Conservation (phyloP, 2,113 vertebrate species). For the Camelus dromedarius region DNA sequence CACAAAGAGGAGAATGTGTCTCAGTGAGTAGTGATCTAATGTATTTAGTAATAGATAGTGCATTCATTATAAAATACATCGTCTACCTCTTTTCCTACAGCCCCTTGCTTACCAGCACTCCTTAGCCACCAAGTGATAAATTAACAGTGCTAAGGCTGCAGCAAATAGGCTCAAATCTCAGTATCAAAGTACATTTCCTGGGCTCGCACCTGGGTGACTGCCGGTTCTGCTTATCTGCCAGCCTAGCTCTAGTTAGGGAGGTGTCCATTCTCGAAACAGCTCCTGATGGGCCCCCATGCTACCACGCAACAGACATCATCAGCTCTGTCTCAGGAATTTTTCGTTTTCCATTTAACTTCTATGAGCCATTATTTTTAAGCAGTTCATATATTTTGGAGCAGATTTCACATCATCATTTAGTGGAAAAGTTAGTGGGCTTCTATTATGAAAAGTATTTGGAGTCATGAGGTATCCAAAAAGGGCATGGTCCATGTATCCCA, state of each 20-base stretch:
- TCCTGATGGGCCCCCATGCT: neutral
- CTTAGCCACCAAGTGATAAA: neutral
- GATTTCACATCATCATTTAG: neutral
- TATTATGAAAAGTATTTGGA: slow-evolving; percentile 53
- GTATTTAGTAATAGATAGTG: neutral
- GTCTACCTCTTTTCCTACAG: neutral
- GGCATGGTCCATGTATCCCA: neutral
- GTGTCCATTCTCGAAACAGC: neutral
- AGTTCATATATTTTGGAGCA: slow-evolving; percentile 41
- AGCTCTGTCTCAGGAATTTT: neutral
- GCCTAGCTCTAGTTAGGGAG: neutral
- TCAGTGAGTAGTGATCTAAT: neutral
- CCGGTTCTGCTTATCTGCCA: neutral
- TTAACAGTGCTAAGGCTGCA: neutral
- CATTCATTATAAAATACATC: neutral
- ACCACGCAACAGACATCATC: neutral
- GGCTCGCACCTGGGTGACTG: neutral
- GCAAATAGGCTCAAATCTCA: neutral
- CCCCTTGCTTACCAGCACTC: neutral
- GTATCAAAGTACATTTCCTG: neutral
- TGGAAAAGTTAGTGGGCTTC: slow-evolving; percentile 49
- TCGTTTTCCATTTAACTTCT: neutral
- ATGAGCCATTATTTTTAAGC: slow-evolving; percentile 35
- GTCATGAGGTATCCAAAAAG: slow-evolving; percentile 7
- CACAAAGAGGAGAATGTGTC: neutral